Evolutionary conservation across 1,140 invertebrate genomes (phyloP).

Genomic region (Gryon sp.): DNA sequence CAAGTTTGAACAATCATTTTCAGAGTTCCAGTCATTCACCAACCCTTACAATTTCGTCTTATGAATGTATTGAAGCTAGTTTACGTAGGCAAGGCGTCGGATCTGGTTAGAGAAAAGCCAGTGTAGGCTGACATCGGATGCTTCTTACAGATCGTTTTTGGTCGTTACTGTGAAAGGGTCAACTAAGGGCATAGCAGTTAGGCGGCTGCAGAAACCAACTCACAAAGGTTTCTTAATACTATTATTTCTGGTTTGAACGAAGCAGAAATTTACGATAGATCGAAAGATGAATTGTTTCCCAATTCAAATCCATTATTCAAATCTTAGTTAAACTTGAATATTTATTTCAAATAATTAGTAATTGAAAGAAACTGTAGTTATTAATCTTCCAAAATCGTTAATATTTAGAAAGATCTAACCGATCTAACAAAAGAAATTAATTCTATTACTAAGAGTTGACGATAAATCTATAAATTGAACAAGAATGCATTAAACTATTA

Average conservation of each 20-base stretch:
- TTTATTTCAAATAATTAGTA: not conserved
- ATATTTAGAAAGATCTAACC: too few species aligned
- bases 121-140: conserved; percentile 58
- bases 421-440: too few species aligned
- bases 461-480: too few species aligned
- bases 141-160: conserved; percentile 52
- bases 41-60: conserved; percentile 72
- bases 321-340: not conserved
- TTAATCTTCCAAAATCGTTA: too few species aligned
- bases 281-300: conserved; percentile 29
- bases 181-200: conserved; percentile 70
- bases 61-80: conserved; percentile 49
- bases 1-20: conserved; percentile 45
- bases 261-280: conserved; percentile 44
- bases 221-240: conserved; percentile 76
- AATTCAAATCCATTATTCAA: conserved; percentile 3
- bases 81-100: conserved; percentile 61
- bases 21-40: conserved; percentile 54
- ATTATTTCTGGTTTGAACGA: conserved; percentile 73
- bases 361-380: too few species aligned
- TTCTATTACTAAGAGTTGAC: too few species aligned
- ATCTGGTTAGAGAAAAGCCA: conserved; percentile 71
- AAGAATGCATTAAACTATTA: too few species aligned
- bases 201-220: conserved; percentile 70
- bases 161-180: conserved; percentile 64